These are phyloP conservation scores for Oryctolagus cuniculus DNA, from an alignment of 2,113 vertebrate genomes.

Conservation along the genomic window mOryCun1.1 NC_091434.1:122738501-122739000, in stretches of 20 bases:
- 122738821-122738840: background rate
- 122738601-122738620: too few species aligned
- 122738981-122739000: background rate
- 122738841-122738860: background rate
- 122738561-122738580: too few species aligned
- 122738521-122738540: too few species aligned
- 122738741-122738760: too few species aligned
- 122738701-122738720: background rate
- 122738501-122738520: too few species aligned
- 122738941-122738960: slow-evolving; percentile 27
- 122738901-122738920: background rate
- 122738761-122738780: background rate
- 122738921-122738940: background rate
- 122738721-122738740: too few species aligned
- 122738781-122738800: background rate
- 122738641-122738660: background rate
- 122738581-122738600: too few species aligned
- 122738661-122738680: background rate
- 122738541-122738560: too few species aligned
- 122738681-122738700: background rate
- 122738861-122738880: background rate
- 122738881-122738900: background rate
- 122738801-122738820: background rate
- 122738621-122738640: background rate
- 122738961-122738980: background rate